Percentiles rank a stretch among this genome's conserved stretches.
Conservation (phyloP, 1,140 invertebrate species). For the Drosophila neocordata region DNA sequence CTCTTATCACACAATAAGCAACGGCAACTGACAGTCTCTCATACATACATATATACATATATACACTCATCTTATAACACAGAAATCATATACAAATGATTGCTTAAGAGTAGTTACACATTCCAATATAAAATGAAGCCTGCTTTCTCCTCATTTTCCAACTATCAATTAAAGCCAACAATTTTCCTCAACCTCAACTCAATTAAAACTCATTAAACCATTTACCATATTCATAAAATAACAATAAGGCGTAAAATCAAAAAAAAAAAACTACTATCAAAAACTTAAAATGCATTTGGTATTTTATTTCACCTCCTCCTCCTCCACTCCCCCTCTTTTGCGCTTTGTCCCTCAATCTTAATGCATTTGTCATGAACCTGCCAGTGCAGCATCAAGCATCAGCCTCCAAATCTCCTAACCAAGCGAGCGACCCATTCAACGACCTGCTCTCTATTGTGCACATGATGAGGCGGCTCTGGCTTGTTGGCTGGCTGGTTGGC, state of each 20-base stretch:
- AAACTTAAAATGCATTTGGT: slow-evolving; percentile 6
- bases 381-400: slow-evolving; percentile 31
- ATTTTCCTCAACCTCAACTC: slow-evolving; percentile 38
- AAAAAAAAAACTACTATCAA: slow-evolving; percentile 14
- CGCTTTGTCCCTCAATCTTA: slow-evolving; percentile 37
- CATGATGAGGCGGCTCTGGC: slow-evolving; percentile 50
- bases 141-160: slow-evolving; percentile 65
- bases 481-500: neutral
- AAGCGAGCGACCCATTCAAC: slow-evolving; percentile 52
- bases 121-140: slow-evolving; percentile 44
- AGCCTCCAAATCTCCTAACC: too few species aligned
- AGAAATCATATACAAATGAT: slow-evolving; percentile 31
- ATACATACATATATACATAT: too few species aligned
- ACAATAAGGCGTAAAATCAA: slow-evolving; percentile 63
- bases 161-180: slow-evolving; percentile 78
- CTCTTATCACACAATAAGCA: slow-evolving; percentile 69
- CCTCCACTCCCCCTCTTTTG: neutral
- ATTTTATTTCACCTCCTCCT: slow-evolving; percentile 24
- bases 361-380: slow-evolving; percentile 81
- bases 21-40: slow-evolving; percentile 62
- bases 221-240: slow-evolving; percentile 80
- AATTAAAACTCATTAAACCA: slow-evolving; percentile 81
- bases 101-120: slow-evolving; percentile 48
- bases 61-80: slow-evolving; percentile 19
- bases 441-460: slow-evolving; percentile 80